A percentile compares a stretch with the other conserved stretches of the same genome.
Conservation (phyloP, 2,797 vertebrate genomes). For the Alectoris magna region DNA sequence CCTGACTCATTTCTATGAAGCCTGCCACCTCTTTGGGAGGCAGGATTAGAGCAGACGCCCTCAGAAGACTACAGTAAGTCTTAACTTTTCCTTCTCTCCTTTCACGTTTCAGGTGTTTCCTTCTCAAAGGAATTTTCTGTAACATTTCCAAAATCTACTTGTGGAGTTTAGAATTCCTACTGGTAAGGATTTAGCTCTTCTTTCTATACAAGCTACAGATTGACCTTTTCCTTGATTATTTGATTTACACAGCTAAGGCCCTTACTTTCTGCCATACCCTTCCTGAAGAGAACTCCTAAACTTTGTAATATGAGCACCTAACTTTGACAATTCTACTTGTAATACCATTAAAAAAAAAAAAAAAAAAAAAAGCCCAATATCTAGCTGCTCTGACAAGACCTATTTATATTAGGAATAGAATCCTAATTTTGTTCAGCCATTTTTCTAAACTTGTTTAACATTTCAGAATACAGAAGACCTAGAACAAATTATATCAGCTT, state of each 20-base stretch:
- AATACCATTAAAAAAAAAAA: background rate
- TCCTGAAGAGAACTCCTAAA: background rate
- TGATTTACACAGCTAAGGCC: background rate
- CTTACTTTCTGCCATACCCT: background rate
- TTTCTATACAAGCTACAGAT: background rate
- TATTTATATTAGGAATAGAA: slow-evolving; percentile 9
- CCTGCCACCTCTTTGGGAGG: background rate
- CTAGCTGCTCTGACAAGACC: background rate
- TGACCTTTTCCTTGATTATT: background rate
- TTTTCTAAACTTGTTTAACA: background rate
- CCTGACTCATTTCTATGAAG: background rate
- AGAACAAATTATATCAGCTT: slow-evolving; percentile 13
- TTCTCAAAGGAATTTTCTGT: background rate
- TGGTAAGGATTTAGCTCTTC: background rate
- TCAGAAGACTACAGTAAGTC: background rate
- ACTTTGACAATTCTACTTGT: background rate
- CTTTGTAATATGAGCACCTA: background rate
- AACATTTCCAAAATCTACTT: background rate
- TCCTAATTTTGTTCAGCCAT: background rate
- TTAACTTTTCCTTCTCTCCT: background rate
- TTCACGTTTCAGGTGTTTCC: background rate
- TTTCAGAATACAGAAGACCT: background rate
- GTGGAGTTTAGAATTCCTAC: background rate
- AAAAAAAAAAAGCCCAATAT: background rate
- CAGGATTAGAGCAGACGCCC: background rate